These are phyloP conservation scores for Drosophila saltans DNA, from an alignment of 1,140 invertebrate genomes.

Conservation along the genomic window DNA sequence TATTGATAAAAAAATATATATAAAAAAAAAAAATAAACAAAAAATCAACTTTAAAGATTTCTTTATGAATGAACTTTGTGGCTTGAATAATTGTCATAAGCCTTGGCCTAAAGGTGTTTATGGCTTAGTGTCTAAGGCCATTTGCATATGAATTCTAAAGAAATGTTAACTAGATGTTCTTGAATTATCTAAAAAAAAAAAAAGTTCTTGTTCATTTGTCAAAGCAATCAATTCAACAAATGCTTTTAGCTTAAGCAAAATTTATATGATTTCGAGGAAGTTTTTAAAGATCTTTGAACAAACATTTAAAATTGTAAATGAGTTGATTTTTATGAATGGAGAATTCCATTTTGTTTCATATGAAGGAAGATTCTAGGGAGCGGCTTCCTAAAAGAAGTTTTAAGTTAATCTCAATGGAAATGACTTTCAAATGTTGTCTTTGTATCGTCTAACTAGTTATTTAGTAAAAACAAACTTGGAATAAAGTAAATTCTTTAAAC, in stretches of 20 bases:
- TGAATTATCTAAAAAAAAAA: not conserved
- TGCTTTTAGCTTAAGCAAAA: slow-evolving; percentile 6
- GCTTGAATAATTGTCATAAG: slow-evolving; percentile 40
- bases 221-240: slow-evolving; percentile 13
- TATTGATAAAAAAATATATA: slow-evolving; percentile 50
- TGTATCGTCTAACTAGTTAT: too few relatives aligned
- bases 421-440: not conserved
- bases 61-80: slow-evolving; percentile 42
- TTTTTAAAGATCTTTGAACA: not conserved
- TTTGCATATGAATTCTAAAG: slow-evolving; percentile 26
- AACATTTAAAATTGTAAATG: not conserved
- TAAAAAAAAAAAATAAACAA: too few relatives aligned
- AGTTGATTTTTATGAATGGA: not conserved
- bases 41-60: slow-evolving; percentile 1
- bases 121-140: slow-evolving; percentile 10
- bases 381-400: not conserved
- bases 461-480: too few relatives aligned
- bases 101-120: slow-evolving; percentile 44
- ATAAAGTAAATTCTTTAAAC: too few relatives aligned
- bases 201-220: not conserved
- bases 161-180: slow-evolving; percentile 18
- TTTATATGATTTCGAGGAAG: slow-evolving; percentile 1
- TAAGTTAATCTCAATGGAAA: not conserved
- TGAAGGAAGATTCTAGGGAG: too few relatives aligned
- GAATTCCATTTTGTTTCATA: too few relatives aligned